These are phyloP conservation scores for Acronicta aceris DNA, from an alignment of 2,888 invertebrate genomes.

Conservation along the genomic window DNA sequence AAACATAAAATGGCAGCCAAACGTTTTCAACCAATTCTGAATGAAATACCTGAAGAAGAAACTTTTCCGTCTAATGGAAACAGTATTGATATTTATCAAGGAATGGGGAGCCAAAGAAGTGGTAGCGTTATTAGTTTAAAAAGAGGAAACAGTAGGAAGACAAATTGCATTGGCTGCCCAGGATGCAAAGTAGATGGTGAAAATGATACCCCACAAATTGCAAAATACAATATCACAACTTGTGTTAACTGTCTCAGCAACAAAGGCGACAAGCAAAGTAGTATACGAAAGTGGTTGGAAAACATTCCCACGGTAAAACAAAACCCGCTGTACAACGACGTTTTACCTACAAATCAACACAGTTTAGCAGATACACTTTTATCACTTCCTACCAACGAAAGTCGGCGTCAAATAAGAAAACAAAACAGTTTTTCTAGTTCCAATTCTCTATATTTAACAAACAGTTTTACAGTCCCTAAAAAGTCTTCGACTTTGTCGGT, in stretches of 20 bases:
- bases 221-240: slow-evolving; percentile 81
- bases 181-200: slow-evolving; percentile 87
- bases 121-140: slow-evolving; percentile 89
- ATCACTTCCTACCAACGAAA: slow-evolving; percentile 73
- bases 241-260: slow-evolving; percentile 88
- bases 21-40: slow-evolving; percentile 93
- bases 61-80: slow-evolving; percentile 84
- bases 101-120: slow-evolving; percentile 86
- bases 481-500: slow-evolving; percentile 78
- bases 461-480: slow-evolving; percentile 70
- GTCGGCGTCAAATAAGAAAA: slow-evolving; percentile 72
- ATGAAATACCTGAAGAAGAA: slow-evolving; percentile 95
- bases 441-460: slow-evolving; percentile 67
- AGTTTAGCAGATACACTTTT: slow-evolving; percentile 75
- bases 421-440: slow-evolving; percentile 78
- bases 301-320: slow-evolving; percentile 89
- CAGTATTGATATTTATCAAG: slow-evolving; percentile 83
- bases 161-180: slow-evolving; percentile 91
- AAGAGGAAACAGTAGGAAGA: slow-evolving; percentile 90
- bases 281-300: slow-evolving; percentile 93
- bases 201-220: slow-evolving; percentile 74
- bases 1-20: slow-evolving; percentile 96
- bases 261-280: slow-evolving; percentile 92
- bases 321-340: slow-evolving; percentile 66
- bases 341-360: slow-evolving; percentile 66